Evolutionary conservation across 2,888 invertebrate genomes (phyloP).

Genomic region (Pimpla rufipes): DNA sequence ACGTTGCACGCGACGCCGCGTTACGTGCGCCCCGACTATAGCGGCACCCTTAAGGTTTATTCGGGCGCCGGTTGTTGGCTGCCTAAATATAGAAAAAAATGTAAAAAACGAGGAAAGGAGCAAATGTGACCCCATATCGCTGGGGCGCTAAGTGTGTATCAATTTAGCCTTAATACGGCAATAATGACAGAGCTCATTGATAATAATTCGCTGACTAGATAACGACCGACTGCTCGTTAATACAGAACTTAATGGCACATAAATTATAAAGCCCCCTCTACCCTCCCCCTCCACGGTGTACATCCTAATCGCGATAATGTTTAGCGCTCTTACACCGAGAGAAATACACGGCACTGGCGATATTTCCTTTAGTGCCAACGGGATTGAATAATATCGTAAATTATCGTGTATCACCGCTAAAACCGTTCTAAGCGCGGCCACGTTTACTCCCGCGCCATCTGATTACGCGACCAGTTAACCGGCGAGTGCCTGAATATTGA

Average conservation of each 20-base stretch:
- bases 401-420: constrained; percentile 40
- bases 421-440: constrained; percentile 2
- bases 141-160: background rate
- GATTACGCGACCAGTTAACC: constrained; percentile 1
- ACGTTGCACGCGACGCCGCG: constrained; percentile 25
- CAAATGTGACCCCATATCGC: no score
- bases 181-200: constrained; percentile 10
- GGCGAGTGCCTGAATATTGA: background rate
- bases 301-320: constrained; percentile 9
- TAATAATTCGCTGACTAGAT: constrained; percentile 13
- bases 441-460: background rate
- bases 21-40: constrained; percentile 27
- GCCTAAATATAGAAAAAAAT: no score
- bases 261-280: no score
- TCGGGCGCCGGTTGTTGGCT: background rate
- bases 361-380: background rate
- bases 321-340: constrained; percentile 9
- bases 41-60: constrained; percentile 16
- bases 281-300: no score
- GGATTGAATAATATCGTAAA: constrained; percentile 54
- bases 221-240: constrained; percentile 22
- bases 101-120: no score
- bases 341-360: constrained; percentile 10
- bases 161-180: background rate
- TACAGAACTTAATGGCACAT: constrained; percentile 15